These are phyloP conservation scores for Cylloceria caligata DNA, from an alignment of 2,888 invertebrate species.

Conservation along the genomic window DNA sequence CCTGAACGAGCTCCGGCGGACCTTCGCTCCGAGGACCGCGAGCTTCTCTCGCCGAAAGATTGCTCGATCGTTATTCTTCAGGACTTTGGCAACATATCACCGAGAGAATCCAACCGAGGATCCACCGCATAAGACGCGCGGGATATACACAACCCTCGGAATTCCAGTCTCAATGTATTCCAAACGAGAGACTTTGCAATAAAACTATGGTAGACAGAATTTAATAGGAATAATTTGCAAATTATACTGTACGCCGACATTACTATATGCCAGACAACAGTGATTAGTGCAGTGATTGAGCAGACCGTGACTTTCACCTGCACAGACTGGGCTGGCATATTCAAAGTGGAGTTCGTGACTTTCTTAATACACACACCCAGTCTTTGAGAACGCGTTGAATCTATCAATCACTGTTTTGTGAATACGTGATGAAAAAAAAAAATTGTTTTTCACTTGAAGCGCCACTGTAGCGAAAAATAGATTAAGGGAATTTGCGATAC, in stretches of 20 bases:
- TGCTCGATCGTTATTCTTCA: constrained; percentile 61
- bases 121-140: background rate
- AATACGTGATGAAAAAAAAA: constrained; percentile 49
- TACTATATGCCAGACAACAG: constrained; percentile 42
- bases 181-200: constrained; percentile 35
- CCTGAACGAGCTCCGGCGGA: constrained; percentile 39
- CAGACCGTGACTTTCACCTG: constrained; percentile 62
- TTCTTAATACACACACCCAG: constrained; percentile 50
- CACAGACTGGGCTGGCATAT: constrained; percentile 11
- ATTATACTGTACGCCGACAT: constrained; percentile 42
- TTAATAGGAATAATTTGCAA: constrained; percentile 60
- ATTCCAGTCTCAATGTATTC: constrained; percentile 50
- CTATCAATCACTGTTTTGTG: constrained; percentile 61
- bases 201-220: constrained; percentile 32
- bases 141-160: constrained; percentile 24
- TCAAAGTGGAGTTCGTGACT: constrained; percentile 55
- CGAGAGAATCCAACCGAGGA: constrained; percentile 31
- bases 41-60: constrained; percentile 59
- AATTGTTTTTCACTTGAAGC: background rate
- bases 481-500: background rate
- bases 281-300: constrained; percentile 53
- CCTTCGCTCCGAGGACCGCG: constrained; percentile 67
- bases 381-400: constrained; percentile 50
- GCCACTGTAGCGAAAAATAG: background rate
- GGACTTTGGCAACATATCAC: constrained; percentile 65